Base-by-base conservation (phyloP, 2,113 vertebrate genomes). In the Zapornia atra region DNA sequence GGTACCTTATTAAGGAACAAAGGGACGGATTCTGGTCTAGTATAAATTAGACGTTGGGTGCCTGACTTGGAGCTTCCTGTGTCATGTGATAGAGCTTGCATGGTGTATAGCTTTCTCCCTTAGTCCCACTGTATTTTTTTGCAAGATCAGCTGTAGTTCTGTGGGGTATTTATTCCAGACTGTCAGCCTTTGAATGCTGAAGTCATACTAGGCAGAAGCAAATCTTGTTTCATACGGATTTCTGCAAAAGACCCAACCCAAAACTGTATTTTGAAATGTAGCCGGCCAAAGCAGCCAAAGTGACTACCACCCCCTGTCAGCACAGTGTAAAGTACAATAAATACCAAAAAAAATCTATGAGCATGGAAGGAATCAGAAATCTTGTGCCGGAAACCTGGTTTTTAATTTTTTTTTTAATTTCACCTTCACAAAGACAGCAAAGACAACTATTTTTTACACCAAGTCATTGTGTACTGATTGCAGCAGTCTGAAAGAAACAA, bases 401-500 rank as follows among this genome's bases (percentile, higher is more conserved):
- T 88, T 96, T 88, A 38, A 38, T 96, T 95, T 96, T 95, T 94
- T 91, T 97, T 95, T 97, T 66, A 92, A 92, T 88, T 97, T 83
- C 64, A 33, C 68, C 75, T 96, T 92, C 77, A 95, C 92, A 94
- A 92, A 97, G 95, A 81, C 83, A 96, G 79, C 86, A 95, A 96
- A 97, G 86, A 92, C 89, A 97, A 88, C 50, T 73, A 25, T 59
- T 88, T 94, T 97, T 96, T 95, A 86, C 82, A 96, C 96, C 86
- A 95, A 90, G 84, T 86, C 82, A 19, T 95, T 72, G 72, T 93
- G 83, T 86, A 97, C 93, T 94, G 82, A 93, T 91, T 96, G 92
- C 90, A 91, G 95, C 60, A 96, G 94, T 97, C 59, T 64, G 91
- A 97, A 97, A 97, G 94, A 96, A 24, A 78, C 90, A 97, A 97